phyloP scores from a whole-genome alignment of 2,113 vertebrate species.

The Stigmatopora nigra region DNA sequence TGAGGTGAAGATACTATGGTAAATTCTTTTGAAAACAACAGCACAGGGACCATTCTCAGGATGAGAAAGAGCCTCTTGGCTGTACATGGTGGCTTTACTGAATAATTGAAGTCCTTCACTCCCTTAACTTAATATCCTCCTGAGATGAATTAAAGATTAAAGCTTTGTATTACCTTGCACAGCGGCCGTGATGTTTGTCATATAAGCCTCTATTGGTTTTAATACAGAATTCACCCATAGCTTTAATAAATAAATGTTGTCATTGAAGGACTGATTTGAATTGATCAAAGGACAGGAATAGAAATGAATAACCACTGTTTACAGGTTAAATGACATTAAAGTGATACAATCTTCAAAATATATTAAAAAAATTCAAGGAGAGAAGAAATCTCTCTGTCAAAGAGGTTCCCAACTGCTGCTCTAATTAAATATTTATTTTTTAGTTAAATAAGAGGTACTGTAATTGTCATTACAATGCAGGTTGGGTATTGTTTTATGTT shows the following conservation, averaged over 20 bases:
- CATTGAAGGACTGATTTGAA: not conserved
- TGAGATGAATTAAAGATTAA: slow-evolving; percentile 21
- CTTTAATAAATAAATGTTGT: not conserved
- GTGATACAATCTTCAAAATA: not conserved
- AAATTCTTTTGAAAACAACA: slow-evolving; percentile 17
- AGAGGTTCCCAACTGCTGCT: too few relatives aligned
- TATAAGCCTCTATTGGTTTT: slow-evolving; percentile 9
- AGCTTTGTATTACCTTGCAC: slow-evolving; percentile 9
- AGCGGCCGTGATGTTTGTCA: slow-evolving; percentile 7
- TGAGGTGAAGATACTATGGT: slow-evolving; percentile 10
- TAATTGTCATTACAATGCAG: too few relatives aligned
- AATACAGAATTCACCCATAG: not conserved
- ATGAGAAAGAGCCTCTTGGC: slow-evolving; percentile 29
- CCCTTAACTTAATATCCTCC: slow-evolving; percentile 24
- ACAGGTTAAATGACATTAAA: not conserved
- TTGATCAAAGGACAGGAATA: not conserved
- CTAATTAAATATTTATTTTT: too few relatives aligned
- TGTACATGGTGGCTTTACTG: slow-evolving; percentile 16
- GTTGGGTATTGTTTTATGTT: not conserved
- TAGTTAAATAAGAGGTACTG: too few relatives aligned
- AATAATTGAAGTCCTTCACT: slow-evolving; percentile 34
- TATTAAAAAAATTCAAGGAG: slow-evolving; percentile 14
- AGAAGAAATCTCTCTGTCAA: not conserved
- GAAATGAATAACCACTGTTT: not conserved
- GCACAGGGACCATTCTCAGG: slow-evolving; percentile 9